phyloP scores from a whole-genome alignment of 2,888 invertebrate species.

The Laspeyria flexula region DNA sequence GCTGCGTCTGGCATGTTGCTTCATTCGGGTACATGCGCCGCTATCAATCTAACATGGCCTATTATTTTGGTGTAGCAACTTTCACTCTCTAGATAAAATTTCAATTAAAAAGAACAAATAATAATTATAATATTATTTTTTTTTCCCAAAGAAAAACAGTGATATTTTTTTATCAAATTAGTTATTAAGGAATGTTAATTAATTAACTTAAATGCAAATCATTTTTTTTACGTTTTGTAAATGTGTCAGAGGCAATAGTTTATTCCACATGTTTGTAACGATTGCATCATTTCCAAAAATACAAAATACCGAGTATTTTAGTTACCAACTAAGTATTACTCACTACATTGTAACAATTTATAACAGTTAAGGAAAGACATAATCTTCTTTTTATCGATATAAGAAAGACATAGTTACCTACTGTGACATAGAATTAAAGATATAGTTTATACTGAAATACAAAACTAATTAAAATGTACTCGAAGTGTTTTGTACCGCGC shows the following conservation, averaged over 20 bases:
- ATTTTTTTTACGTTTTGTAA: not conserved
- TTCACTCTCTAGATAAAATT: too few species aligned
- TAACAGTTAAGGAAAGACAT: slow-evolving; percentile 31
- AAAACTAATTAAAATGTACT: slow-evolving; percentile 23
- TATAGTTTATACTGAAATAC: slow-evolving; percentile 13
- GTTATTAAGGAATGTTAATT: too few species aligned
- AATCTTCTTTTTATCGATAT: too few species aligned
- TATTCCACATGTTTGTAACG: not conserved
- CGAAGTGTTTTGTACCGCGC: slow-evolving; percentile 35
- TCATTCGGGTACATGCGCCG: too few species aligned
- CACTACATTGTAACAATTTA: slow-evolving; percentile 28
- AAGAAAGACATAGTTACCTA: too few species aligned
- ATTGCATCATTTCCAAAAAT: slow-evolving; percentile 29
- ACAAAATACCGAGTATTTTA: slow-evolving; percentile 9
- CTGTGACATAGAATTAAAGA: slow-evolving; percentile 26
- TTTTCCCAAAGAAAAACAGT: too few species aligned
- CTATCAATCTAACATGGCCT: too few species aligned
- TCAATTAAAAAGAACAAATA: too few species aligned
- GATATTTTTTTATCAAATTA: too few species aligned
- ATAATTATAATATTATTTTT: too few species aligned
- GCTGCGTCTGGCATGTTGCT: slow-evolving; percentile 12
- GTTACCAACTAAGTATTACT: slow-evolving; percentile 30
- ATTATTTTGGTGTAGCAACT: too few species aligned
- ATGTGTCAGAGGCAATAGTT: not conserved
- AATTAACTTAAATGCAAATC: too few species aligned